Base-by-base conservation (phyloP, 2,113 vertebrate species). In the Gymnogyps californianus region DNA sequence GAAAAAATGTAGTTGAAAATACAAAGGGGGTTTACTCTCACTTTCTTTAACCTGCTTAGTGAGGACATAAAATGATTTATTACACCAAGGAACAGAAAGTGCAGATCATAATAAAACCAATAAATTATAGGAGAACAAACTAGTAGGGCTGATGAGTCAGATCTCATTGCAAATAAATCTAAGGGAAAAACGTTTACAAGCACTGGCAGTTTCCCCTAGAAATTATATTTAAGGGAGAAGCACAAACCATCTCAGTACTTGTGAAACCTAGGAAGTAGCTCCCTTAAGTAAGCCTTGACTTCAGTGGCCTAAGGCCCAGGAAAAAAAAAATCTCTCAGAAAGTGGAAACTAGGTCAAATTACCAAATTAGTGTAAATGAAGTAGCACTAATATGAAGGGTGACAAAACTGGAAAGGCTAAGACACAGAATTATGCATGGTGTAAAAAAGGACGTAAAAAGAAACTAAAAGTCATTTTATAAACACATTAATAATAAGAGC, bases 51-150 rank as follows among this genome's bases (percentile, higher is more conserved):
- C 49, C 34, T 93, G n/a, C 31, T 82, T 95, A 79, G 81, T 65
- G 89, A 82, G 44, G 57, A 91, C 65, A 57, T 83, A 83, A 89
- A 52, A 76, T 91, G 84, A 96, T 96, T 89, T 89, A 94, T 89
- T 96, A 13, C 34, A 52, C 96, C 57, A 84, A 91, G 75, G 69
- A 94, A 76, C 70, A 94, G 91, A 93, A 95, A 94, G 77, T 89
- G 69, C 78, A 94, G 93, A 93, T 93, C 61, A 71, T 96, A 96
- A 94, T 87, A 96, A 96, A 95, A 29, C 47, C 38, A 89, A 75
- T 96, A 96, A 91, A 96, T 95, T 96, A 40, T 57, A 88, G 51
- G 65, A 93, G 74, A 93, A 81, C 52, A 76, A 69, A 87, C 91
- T 91, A 66, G 72, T 79, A 76, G 61, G 69, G 49, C 69, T 84